phyloP scores from a whole-genome alignment of 2,888 invertebrate species.

The Lepetodrilus schrolli region DNA sequence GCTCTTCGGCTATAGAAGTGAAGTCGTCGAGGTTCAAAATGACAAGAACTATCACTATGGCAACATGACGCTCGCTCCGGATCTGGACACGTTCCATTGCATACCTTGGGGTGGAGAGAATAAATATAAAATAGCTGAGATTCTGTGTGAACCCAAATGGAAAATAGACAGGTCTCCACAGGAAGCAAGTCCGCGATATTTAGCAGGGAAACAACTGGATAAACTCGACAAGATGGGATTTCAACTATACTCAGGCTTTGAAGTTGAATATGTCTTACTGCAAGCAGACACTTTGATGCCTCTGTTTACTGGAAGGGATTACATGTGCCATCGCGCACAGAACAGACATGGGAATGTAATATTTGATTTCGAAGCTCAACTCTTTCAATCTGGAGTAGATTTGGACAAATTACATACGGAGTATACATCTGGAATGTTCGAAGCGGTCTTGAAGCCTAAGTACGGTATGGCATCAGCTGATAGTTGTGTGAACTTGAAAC shows the following conservation, averaged over 20 bases:
- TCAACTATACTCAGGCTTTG: constrained; percentile 6
- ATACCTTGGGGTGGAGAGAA: background rate
- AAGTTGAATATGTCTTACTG: background rate
- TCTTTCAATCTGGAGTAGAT: constrained; percentile 15
- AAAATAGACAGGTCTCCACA: background rate
- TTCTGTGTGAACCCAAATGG: background rate
- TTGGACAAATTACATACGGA: constrained; percentile 2
- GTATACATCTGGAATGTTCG: constrained; percentile 14
- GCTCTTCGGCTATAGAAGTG: background rate
- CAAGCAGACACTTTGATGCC: background rate
- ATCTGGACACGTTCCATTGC: background rate
- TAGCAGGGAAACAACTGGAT: background rate
- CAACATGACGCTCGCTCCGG: constrained; percentile 3
- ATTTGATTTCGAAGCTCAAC: background rate
- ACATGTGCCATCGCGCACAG: background rate
- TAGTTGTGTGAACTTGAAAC: background rate
- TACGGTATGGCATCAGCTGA: background rate
- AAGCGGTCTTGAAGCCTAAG: constrained; percentile 3
- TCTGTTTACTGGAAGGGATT: background rate
- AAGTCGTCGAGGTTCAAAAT: background rate
- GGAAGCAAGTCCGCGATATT: background rate
- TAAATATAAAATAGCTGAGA: background rate
- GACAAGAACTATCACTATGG: background rate
- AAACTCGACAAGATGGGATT: background rate
- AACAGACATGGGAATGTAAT: background rate